Conservation (phyloP, 1,140 invertebrate genomes). For the Rhopalosiphum maidis region DNA sequence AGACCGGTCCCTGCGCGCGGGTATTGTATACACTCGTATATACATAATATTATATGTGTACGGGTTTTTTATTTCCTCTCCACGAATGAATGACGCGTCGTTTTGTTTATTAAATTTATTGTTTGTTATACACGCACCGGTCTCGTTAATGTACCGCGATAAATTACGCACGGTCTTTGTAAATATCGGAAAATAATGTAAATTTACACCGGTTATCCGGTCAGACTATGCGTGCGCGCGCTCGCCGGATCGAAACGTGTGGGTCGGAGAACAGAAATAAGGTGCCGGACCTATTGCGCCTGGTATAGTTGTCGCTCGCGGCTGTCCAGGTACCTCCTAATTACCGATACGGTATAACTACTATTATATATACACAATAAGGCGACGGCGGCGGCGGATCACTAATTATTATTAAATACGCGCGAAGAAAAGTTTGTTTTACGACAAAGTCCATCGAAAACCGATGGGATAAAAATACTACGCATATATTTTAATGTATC, state of each 20-base stretch:
- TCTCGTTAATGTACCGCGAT: conserved; percentile 51
- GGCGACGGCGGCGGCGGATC: neutral
- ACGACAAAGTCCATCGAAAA: neutral
- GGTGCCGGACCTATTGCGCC: conserved; percentile 39
- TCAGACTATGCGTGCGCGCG: neutral
- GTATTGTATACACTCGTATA: neutral
- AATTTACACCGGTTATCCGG: conserved; percentile 57
- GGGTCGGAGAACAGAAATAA: conserved; percentile 24
- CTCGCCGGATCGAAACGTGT: conserved; percentile 18
- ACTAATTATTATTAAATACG: conserved; percentile 13
- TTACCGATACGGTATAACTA: neutral
- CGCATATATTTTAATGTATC: neutral
- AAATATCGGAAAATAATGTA: conserved; percentile 52
- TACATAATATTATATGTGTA: neutral
- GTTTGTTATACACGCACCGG: conserved; percentile 26
- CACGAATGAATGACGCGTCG: conserved; percentile 37
- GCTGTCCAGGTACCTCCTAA: neutral
- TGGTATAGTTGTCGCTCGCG: conserved; percentile 39
- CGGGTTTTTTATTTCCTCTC: neutral
- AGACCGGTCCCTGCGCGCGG: neutral
- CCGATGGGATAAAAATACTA: neutral
- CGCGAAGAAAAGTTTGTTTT: neutral
- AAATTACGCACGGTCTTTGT: conserved; percentile 46
- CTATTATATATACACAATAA: neutral
- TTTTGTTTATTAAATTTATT: conserved; percentile 54